Base-by-base conservation (phyloP, 1,140 invertebrate species). In the Cherax quadricarinatus region DNA sequence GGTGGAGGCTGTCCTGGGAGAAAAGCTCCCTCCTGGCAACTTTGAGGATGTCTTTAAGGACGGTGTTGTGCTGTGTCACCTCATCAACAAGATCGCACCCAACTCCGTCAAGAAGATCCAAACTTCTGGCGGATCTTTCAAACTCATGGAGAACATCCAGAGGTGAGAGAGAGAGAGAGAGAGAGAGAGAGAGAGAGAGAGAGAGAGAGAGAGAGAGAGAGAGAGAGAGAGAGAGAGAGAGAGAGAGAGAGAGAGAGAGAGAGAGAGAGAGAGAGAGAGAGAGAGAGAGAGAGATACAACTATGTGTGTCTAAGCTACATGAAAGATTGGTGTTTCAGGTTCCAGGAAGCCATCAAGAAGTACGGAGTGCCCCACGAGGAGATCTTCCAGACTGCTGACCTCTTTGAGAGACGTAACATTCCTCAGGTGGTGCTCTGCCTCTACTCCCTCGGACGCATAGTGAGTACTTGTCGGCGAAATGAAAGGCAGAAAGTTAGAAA, bases 91-190 rank as follows among this genome's bases (percentile, higher is more conserved):
- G 96, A 96, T 99, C 86, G 96, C 97, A 1, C 98, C 99, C 2
- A 98, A 98, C n/a, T 98, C 97, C 4, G 97, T 99, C 1, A 99
- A 98, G 95, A 99, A 99, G 95, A 99, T 99, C 92, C 98, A 99
- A 95, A 96, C 97, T 78, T 98, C 97, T 94, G 99, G 99, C 94
- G 98, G 98, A 49, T 99, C 99, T 94, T 99, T 99, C 95, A 98
- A 99, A 94, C 96, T 99, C 93, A 99, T 99, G 98, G 98, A 99
- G 95, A 99, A 99, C 95, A 97, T 99, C 94, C 98, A 99, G 95
- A 97, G 98, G 97, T 96, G 94, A 88, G 80, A 51, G 62, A 57
- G 6, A 57, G 30, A 41, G 30, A 41, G 30, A 41, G 30, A 41
- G 30, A 41, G 30, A 41, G 0, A 41, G 30, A 41, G 30, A 41